These are phyloP conservation scores for Balanococcus diminutus DNA, from an alignment of 2,888 invertebrate species.

Conservation along the genomic window DNA sequence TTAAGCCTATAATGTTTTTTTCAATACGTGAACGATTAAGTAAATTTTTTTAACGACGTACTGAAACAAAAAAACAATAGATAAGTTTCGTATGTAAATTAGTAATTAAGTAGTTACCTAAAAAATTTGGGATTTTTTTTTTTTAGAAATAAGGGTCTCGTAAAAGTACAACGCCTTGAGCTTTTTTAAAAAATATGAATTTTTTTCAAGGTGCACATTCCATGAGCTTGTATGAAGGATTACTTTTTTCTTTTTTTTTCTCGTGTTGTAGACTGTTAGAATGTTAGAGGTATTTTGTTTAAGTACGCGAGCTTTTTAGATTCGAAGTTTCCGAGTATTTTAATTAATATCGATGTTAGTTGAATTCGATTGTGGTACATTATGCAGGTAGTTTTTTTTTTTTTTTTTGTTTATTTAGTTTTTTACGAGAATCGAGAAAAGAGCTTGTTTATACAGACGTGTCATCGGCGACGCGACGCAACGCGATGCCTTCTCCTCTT, in stretches of 20 bases:
- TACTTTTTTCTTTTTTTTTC: background rate
- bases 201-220: constrained; percentile 25
- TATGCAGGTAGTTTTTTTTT: background rate
- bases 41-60: background rate
- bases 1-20: background rate
- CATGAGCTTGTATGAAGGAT: constrained; percentile 33
- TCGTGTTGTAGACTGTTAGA: background rate
- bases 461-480: background rate
- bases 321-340: background rate
- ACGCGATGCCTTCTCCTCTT: too few species aligned
- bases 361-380: background rate
- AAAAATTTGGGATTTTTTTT: background rate
- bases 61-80: background rate
- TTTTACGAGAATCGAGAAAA: background rate
- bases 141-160: background rate
- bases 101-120: background rate
- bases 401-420: too few species aligned
- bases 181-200: background rate
- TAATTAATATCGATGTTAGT: constrained; percentile 8
- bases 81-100: background rate
- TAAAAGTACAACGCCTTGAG: constrained; percentile 40
- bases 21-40: background rate
- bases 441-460: constrained; percentile 15
- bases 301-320: constrained; percentile 14
- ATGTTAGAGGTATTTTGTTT: background rate